These are phyloP conservation scores for Polyommatus iphigenia DNA, from an alignment of 2,888 invertebrate genomes.

Conservation along the genomic window DNA sequence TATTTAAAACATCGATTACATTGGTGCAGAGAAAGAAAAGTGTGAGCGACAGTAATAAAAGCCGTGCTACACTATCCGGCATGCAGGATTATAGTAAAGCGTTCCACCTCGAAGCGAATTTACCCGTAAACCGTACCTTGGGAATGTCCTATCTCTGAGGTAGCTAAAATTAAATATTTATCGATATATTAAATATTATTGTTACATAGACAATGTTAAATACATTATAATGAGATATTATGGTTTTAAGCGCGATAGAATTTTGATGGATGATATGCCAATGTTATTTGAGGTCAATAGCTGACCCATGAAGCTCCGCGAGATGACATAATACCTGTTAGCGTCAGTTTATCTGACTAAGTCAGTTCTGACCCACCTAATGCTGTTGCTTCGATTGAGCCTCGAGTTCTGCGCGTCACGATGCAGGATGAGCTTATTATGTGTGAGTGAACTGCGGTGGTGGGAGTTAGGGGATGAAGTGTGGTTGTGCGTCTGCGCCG, in stretches of 20 bases:
- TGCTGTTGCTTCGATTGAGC: constrained; percentile 94
- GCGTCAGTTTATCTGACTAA: constrained; percentile 27
- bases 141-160: constrained; percentile 95
- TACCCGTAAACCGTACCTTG: constrained; percentile 85
- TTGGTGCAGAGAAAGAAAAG: background rate
- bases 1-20: background rate
- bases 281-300: background rate
- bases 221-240: background rate
- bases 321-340: constrained; percentile 13
- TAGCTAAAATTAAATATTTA: constrained; percentile 83
- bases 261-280: constrained; percentile 5
- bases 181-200: constrained; percentile 51
- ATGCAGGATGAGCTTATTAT: constrained; percentile 81
- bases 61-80: constrained; percentile 68
- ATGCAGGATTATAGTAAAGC: constrained; percentile 65
- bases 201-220: constrained; percentile 34
- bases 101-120: constrained; percentile 73
- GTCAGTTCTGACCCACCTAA: constrained; percentile 84
- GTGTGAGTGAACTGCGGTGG: constrained; percentile 84
- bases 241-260: constrained; percentile 8
- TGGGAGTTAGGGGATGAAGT: constrained; percentile 85
- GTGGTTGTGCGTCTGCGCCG: constrained; percentile 87
- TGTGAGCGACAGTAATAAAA: constrained; percentile 43
- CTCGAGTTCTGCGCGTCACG: constrained; percentile 82
- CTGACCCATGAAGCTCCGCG: background rate